phyloP scores from a whole-genome alignment of 2,113 vertebrate genomes.

The Amia ocellicauda region DNA sequence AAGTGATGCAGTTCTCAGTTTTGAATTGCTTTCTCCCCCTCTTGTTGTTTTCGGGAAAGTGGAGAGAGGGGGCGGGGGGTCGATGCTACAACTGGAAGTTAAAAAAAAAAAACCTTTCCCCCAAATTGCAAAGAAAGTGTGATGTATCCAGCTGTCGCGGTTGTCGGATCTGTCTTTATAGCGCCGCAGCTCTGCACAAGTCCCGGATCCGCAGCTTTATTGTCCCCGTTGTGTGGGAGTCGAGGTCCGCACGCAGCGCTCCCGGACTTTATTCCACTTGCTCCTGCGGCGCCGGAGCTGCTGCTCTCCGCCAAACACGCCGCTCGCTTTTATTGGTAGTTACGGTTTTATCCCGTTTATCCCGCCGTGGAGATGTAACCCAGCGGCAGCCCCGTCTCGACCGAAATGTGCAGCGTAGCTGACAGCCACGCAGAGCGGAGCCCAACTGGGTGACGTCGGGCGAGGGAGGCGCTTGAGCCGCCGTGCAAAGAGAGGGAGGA shows the following conservation, averaged over 20 bases:
- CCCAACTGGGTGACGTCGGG: constrained; percentile 57
- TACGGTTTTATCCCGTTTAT: too few species aligned
- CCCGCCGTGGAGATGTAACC: constrained; percentile 15
- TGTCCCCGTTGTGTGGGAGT: background rate
- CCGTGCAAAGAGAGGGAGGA: constrained; percentile 33
- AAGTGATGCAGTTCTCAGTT: background rate
- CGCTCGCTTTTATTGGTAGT: too few species aligned
- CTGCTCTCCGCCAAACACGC: too few species aligned
- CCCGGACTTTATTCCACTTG: too few species aligned
- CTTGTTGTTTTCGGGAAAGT: constrained; percentile 12
- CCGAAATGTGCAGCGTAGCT: constrained; percentile 37
- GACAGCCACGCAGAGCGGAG: constrained; percentile 51
- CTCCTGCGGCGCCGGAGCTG: too few species aligned
- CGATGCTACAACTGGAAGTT: constrained; percentile 19
- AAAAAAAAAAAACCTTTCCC: constrained; percentile 8
- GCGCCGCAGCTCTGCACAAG: background rate
- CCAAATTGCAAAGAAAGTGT: constrained; percentile 14
- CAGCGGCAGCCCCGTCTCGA: constrained; percentile 39
- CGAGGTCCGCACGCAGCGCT: background rate
- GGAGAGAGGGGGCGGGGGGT: constrained; percentile 14
- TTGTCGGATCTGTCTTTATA: background rate
- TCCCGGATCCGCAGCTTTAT: background rate
- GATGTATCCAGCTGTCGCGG: background rate
- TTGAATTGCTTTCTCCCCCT: constrained; percentile 11
- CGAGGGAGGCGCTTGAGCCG: constrained; percentile 50